Conservation (phyloP, 2,797 vertebrate genomes). For the Alfaro cultratus region DNA sequence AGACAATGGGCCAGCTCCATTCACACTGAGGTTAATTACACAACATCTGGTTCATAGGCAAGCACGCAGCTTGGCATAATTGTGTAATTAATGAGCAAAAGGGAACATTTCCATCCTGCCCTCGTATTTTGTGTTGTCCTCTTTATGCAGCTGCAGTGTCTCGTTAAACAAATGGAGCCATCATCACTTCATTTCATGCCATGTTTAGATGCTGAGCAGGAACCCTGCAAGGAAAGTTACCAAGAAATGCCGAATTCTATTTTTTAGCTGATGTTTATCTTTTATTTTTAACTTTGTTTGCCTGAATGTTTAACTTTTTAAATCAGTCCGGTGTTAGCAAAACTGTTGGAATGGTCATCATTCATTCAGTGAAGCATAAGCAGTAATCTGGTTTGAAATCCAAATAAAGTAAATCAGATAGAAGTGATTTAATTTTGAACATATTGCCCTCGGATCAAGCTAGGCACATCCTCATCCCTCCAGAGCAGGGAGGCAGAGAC, state of each 20-base stretch:
- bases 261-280: background rate
- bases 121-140: conserved; percentile 39
- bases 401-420: conserved; percentile 2
- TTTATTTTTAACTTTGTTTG: background rate
- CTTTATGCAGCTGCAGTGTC: conserved; percentile 25
- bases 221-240: conserved; percentile 4
- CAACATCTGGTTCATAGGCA: conserved; percentile 69
- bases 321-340: background rate
- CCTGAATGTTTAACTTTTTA: background rate
- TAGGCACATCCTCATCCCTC: background rate
- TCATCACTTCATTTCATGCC: conserved; percentile 65
- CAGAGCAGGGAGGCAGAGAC: background rate
- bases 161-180: conserved; percentile 53
- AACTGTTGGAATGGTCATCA: background rate
- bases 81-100: conserved; percentile 66
- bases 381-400: background rate
- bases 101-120: conserved; percentile 38
- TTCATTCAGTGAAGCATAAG: background rate
- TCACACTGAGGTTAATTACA: conserved; percentile 70
- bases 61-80: conserved; percentile 66
- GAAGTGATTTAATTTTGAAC: background rate
- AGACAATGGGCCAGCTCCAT: conserved; percentile 66
- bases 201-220: conserved; percentile 48
- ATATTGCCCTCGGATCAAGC: background rate
- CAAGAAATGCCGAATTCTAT: background rate